phyloP scores from a whole-genome alignment of 1,140 invertebrate genomes.

The Temnothorax curvispinosus region DNA sequence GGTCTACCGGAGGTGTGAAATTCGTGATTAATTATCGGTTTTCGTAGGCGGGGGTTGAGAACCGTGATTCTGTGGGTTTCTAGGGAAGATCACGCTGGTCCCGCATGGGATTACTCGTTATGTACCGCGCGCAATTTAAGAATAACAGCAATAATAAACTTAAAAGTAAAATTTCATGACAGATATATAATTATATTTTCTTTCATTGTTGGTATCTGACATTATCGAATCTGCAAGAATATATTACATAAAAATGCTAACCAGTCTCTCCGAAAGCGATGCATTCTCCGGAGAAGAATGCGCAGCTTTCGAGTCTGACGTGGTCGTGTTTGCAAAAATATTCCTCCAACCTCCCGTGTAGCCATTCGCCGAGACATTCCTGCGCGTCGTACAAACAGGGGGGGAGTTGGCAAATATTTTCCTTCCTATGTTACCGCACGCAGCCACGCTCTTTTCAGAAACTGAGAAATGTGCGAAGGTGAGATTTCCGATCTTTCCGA shows the following conservation, averaged over 20 bases:
- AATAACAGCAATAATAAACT: not conserved
- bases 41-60: conserved; percentile 56
- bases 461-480: conserved; percentile 64
- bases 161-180: not conserved
- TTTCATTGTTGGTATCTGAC: not conserved
- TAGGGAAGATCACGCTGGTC: not conserved
- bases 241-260: not conserved
- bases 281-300: conserved; percentile 14
- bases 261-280: conserved; percentile 24
- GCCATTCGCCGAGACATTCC: conserved; percentile 68
- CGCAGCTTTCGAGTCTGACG: not conserved
- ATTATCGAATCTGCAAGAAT: not conserved
- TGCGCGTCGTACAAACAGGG: conserved; percentile 56
- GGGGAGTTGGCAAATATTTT: conserved; percentile 73
- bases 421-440: conserved; percentile 35
- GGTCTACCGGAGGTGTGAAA: conserved; percentile 77
- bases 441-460: conserved; percentile 59
- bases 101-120: not conserved
- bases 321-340: conserved; percentile 48
- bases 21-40: conserved; percentile 79
- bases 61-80: not conserved
- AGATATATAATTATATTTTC: conserved; percentile 9
- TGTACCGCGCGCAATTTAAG: not conserved
- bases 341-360: conserved; percentile 41
- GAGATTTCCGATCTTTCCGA: conserved; percentile 47